Evolutionary conservation across 2,113 vertebrate species (phyloP), one percentile per base, ranked within the genome.

Genomic region (Sturnus vulgaris): DNA sequence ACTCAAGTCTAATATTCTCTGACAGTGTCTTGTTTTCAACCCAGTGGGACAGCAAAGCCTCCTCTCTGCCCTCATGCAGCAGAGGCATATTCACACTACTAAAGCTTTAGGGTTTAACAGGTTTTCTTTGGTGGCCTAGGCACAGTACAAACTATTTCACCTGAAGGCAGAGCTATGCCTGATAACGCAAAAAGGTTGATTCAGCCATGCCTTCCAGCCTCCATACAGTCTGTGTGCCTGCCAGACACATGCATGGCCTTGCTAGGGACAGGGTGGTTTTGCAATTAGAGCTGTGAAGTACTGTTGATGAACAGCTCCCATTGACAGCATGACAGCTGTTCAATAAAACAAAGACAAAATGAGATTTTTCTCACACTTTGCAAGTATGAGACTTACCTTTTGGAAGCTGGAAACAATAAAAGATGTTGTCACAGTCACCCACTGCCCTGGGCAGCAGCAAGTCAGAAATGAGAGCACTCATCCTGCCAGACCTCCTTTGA

Each of bases 301-400:
- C 22, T 39, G 50, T 24, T 73, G 92, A 82, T 79, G 53, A 90
- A 76, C 87, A 92, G 12, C 75, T 91, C 82, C 63, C 63, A 40
- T 78, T 37, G 72, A 83, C 76, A 81, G 66, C 42, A 53, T 71
- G 85, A 93, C 76, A 83, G 79, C 24, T 77, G 63, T 76, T 90
- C 75, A 90, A 90, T 86, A 83, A 90, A 88, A 71, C 52, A 71
- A 90, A 93, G 79, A 81, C 64, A 93, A 77, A 95, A 93, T 0
- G 5, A 86, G 72, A 78, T 68, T 82, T 77, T 96, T 86, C 60
- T 94, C 88, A 84, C 88, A 59, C 65, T 94, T 92, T 49, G 13
- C 47, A 90, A 88, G 52, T 59, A 83, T 70, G 52, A 92, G 66
- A 44, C 66, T 94, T 94, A 94, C 90, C 87, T 96, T 94, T 90